phyloP scores from a whole-genome alignment of 2,113 vertebrate species.

The Toxotes jaculatrix region DNA sequence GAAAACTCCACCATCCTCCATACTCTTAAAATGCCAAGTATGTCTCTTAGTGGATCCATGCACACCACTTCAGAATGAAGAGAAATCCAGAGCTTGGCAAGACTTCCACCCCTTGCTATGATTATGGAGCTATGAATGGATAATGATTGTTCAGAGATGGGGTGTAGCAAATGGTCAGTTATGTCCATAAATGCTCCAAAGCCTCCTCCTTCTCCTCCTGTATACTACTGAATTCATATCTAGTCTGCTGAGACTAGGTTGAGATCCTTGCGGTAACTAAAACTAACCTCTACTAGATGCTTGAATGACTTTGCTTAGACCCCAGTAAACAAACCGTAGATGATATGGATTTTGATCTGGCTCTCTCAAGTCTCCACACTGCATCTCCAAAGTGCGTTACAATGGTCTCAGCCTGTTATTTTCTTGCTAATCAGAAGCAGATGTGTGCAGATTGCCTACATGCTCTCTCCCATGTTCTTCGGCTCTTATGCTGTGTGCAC shows the following conservation, averaged over 20 bases:
- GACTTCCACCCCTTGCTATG: neutral
- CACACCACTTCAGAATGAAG: neutral
- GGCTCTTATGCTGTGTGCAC: conserved; percentile 38
- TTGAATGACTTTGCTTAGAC: neutral
- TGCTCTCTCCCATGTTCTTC: conserved; percentile 30
- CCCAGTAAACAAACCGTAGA: conserved; percentile 17
- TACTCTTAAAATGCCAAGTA: neutral
- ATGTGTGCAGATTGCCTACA: conserved; percentile 57
- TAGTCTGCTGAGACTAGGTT: conserved; percentile 6
- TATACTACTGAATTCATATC: neutral
- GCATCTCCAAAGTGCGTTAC: conserved; percentile 38
- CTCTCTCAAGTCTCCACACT: conserved; percentile 33
- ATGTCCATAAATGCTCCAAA: neutral
- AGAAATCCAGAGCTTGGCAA: neutral
- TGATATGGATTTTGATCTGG: conserved; percentile 40
- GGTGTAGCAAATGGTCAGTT: neutral
- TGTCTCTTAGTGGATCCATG: neutral
- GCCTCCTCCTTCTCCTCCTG: neutral
- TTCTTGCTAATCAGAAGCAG: conserved; percentile 68
- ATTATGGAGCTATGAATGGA: neutral
- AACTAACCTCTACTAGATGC: conserved; percentile 23
- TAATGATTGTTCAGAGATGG: neutral
- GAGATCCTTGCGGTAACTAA: conserved; percentile 4
- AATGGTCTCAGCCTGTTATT: conserved; percentile 54
- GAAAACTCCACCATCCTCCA: neutral